Base-by-base conservation (phyloP, 2,888 invertebrate genomes). In the Alviniconcha strummeri region DNA sequence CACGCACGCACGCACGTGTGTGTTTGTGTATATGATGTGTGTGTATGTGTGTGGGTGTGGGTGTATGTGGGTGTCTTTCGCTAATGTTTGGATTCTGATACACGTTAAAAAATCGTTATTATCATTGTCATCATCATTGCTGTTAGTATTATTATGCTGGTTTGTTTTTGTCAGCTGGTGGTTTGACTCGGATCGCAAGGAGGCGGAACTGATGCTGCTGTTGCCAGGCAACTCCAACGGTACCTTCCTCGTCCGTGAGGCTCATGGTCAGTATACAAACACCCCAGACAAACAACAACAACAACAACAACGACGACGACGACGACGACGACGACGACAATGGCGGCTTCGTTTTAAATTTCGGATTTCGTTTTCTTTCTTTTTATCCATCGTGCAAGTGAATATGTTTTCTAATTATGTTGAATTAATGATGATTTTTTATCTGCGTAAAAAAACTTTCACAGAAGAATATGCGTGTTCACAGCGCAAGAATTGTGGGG, bases 131-230 rank as follows among this genome's bases (percentile, higher is more conserved):
- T 36, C 3, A 36, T 36, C 3, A 36, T 36, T 36, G 3, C 36
- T 36, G 3, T 36, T 36, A 3, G 36, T 36, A 36, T 36, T 36
- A 36, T 36, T 36, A 36, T 36, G 36, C 54, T 55, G 19, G 54
- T 7, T 75, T 11, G 19, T 72, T 36, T 74, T 6, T 11, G 17
- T 74, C 95, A 99, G 99, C 94, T 99, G 99, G 99, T 99, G 98
- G 95, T 99, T 99, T 94, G 98, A 97, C 94, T 98, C 99, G 80
- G 97, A 98, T 82, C 95, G 99, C 90, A 98, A 98, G 93, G 98
- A 99, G 94, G 99, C 99, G 0, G 99, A 99, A 92, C 98, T 99
- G 93, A 95, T 98, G 83, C 95, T 99, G 64, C 95, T 99, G 91
- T 96, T 97, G 1, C 97, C 97, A 90, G 97, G 96, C 92, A 98